A percentile compares a stretch with the other conserved stretches of the same genome.
Conservation (phyloP, 2,113 vertebrate species). For the Poeciliopsis occidentalis region DNA sequence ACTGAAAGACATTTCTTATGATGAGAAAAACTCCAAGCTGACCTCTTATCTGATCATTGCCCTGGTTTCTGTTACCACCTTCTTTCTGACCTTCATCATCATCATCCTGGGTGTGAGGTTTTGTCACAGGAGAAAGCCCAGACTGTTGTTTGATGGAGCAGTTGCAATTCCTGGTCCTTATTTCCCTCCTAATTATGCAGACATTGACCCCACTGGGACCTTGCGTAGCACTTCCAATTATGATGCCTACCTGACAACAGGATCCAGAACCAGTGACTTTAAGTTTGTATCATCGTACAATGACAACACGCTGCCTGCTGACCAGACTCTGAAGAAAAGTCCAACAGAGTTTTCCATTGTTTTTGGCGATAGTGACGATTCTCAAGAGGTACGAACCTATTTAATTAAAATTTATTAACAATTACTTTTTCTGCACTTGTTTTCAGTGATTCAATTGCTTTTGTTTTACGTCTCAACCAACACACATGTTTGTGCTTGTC, state of each 20-base stretch:
- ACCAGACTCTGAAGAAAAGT: slow-evolving; percentile 41
- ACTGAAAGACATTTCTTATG: slow-evolving; percentile 69
- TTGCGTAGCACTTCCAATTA: slow-evolving; percentile 72
- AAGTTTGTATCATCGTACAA: slow-evolving; percentile 69
- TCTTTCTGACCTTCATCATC: slow-evolving; percentile 80
- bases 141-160: slow-evolving; percentile 74
- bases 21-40: slow-evolving; percentile 69
- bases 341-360: slow-evolving; percentile 6
- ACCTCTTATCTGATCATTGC: slow-evolving; percentile 78
- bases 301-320: slow-evolving; percentile 47
- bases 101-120: slow-evolving; percentile 73
- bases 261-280: slow-evolving; percentile 72
- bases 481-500: no score
- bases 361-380: slow-evolving; percentile 22
- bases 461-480: no score
- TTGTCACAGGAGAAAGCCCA: slow-evolving; percentile 62
- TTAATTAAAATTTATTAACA: neutral
- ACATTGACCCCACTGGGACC: slow-evolving; percentile 65
- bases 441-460: no score
- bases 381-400: slow-evolving; percentile 21
- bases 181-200: slow-evolving; percentile 71
- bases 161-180: slow-evolving; percentile 71
- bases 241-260: slow-evolving; percentile 67
- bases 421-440: no score
- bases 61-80: slow-evolving; percentile 62